These are phyloP conservation scores for Temnothorax unifasciatus DNA, from an alignment of 2,888 invertebrate genomes.

Conservation along the genomic window DNA sequence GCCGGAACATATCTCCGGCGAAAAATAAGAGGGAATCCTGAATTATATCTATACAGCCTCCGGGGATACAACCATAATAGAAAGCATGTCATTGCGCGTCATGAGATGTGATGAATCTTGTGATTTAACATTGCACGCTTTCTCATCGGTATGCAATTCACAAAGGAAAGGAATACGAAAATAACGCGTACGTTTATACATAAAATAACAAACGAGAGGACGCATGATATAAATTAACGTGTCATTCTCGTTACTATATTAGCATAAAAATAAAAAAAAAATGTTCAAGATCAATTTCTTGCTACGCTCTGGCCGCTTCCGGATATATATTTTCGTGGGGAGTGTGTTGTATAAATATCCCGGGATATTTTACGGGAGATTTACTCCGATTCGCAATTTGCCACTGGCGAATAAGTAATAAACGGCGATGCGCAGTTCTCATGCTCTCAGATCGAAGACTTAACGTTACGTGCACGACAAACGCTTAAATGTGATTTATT, in stretches of 20 bases:
- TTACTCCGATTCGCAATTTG: slow-evolving; percentile 35
- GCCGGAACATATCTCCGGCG: background rate
- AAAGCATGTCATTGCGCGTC: slow-evolving; percentile 32
- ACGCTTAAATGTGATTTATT: slow-evolving; percentile 81
- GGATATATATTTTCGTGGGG: background rate
- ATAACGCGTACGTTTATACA: background rate
- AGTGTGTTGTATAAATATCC: background rate
- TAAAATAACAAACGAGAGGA: background rate
- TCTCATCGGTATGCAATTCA: background rate
- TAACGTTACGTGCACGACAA: slow-evolving; percentile 70
- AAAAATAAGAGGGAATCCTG: slow-evolving; percentile 48
- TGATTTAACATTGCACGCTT: background rate
- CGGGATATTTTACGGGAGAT: background rate
- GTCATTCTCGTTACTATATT: background rate
- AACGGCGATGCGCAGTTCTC: slow-evolving; percentile 35
- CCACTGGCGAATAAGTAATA: slow-evolving; percentile 53
- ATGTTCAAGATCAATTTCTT: background rate
- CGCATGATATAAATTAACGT: background rate
- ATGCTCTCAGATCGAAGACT: slow-evolving; percentile 49
- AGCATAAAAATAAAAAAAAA: background rate
- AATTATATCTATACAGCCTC: slow-evolving; percentile 48
- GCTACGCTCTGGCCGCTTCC: background rate
- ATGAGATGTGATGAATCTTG: slow-evolving; percentile 27
- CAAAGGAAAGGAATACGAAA: background rate
- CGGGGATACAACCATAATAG: slow-evolving; percentile 31